phyloP scores from a whole-genome alignment of 2,888 invertebrate species.

The Tenodera sinensis region DNA sequence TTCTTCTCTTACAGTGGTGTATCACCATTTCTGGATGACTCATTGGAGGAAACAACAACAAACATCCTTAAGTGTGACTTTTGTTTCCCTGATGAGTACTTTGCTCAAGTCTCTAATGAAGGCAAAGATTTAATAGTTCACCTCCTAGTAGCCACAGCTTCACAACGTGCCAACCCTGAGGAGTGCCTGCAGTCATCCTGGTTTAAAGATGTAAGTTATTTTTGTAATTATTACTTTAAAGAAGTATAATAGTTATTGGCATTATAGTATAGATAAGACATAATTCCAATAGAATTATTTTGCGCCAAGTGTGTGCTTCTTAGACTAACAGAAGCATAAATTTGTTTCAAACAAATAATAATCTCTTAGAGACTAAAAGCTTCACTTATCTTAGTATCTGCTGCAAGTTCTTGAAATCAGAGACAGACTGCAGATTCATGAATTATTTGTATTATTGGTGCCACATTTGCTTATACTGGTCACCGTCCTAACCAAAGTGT shows the following conservation, averaged over 20 bases:
- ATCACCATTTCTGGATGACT: constrained; percentile 81
- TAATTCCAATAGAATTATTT: too few relatives aligned
- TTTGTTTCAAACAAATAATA: too few relatives aligned
- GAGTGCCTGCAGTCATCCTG: constrained; percentile 47
- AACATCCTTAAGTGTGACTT: constrained; percentile 79
- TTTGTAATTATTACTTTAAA: neutral
- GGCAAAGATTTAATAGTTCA: constrained; percentile 64
- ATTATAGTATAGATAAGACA: neutral
- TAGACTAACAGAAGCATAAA: too few relatives aligned
- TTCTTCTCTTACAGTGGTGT: constrained; percentile 52
- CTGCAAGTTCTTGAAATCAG: too few relatives aligned
- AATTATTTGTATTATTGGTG: too few relatives aligned
- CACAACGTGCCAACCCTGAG: constrained; percentile 49
- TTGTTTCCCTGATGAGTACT: constrained; percentile 78
- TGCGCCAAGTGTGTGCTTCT: neutral
- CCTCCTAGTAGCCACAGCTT: constrained; percentile 58
- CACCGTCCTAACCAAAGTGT: too few relatives aligned
- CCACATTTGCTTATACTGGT: too few relatives aligned
- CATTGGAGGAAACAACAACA: constrained; percentile 77
- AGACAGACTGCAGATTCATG: too few relatives aligned
- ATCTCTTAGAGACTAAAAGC: too few relatives aligned
- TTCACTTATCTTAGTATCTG: too few relatives aligned
- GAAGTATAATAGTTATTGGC: neutral
- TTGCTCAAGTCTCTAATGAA: constrained; percentile 61
- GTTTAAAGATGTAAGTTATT: constrained; percentile 42